Base-by-base conservation (phyloP, 2,888 invertebrate species). In the Agrochola lota region DNA sequence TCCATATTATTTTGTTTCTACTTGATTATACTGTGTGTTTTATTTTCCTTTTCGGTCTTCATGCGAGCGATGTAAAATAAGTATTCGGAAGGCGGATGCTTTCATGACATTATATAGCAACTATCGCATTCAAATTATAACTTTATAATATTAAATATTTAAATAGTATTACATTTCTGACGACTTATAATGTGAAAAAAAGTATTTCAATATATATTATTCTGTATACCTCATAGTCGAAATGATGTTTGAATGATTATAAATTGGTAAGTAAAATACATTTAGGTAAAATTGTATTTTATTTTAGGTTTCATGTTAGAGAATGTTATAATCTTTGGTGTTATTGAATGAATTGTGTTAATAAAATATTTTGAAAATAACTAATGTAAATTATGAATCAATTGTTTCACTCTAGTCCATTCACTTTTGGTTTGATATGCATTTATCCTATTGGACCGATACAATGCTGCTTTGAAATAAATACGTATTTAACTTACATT, bases 1-100 rank as follows among this genome's bases (percentile, higher is more conserved):
- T 98, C 98, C 98, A 98, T 97, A 97, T 97, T 97, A 97, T 97
- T 97, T 97, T 97, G 97, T 97, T 97, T 97, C 97, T 96, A 96
- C 95, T 97, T 96, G 91, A 94, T 94, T 94, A 93, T 95, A 93
- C 92, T 94, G 94, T 94, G 94, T 93, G 95, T 96, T 96, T 96
- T 96, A 96, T 96, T 96, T 96, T 95, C 95, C 95, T 96, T 90
- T 91, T 92, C 92, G 88, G 90, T 92, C 91, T 93, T 92, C 90
- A 92, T 93, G 93, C 91, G 90, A 93, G 92, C 91, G 89, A 93
- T 93, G 90, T 86, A 74, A 78, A 82, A 88, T 85, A 89, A 92
- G 89, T 92, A 88, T 91, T 92, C 90, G 91, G 91, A 92, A 91
- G 91, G 91, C 91, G 89, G 93, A 92, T 90, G 92, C 93, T 94